Base-by-base conservation (phyloP, 2,888 invertebrate genomes). In the Ichneumon xanthorius region DNA sequence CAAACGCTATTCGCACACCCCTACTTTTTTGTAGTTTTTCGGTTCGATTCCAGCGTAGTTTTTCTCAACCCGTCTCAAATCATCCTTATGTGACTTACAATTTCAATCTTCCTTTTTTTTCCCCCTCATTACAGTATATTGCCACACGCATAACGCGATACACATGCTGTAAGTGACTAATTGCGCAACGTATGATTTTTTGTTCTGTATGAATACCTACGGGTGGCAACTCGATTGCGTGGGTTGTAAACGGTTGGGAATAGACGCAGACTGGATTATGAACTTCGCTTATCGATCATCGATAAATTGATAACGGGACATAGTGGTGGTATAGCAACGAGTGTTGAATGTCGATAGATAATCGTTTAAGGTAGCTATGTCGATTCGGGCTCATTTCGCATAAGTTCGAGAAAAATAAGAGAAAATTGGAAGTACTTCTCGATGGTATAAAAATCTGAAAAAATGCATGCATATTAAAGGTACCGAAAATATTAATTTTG, bases 231-330 rank as follows among this genome's bases (percentile, higher is more conserved):
- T 14, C 30, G 63, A 61, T 40, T 50, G 61, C 70, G 58, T 70
- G 14, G 63, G 63, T 53, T 40, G 61, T 26, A 70, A 70, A 76
- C 16, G 70, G 48, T 30, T 50, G 19, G 61, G 37, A 48, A 58
- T 70, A 19, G 16, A 58, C 16, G 45, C 50, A 16, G 72, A 67
- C 65, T 65, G 65, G 77, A 58, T 72, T 65, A 55, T 48, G 22
- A 67, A 78, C 45, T 82, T 48, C 30, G 55, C 50, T 45, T 65
- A 78, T 77, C 72, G 78, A 82, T 80, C 82, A 58, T 72, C 40
- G 55, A 72, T 30, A 40, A 72, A 72, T 72, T 37, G 40, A 58
- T 72, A 19, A 58, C 72, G 22, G 3, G 67, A 67, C 14, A 40
- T 2, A 58, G 22, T 2, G 40, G 6, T 26, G 22, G 40, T 55